Evolutionary conservation across 2,888 invertebrate species (phyloP).

Genomic region (Lamproptera curius): DNA sequence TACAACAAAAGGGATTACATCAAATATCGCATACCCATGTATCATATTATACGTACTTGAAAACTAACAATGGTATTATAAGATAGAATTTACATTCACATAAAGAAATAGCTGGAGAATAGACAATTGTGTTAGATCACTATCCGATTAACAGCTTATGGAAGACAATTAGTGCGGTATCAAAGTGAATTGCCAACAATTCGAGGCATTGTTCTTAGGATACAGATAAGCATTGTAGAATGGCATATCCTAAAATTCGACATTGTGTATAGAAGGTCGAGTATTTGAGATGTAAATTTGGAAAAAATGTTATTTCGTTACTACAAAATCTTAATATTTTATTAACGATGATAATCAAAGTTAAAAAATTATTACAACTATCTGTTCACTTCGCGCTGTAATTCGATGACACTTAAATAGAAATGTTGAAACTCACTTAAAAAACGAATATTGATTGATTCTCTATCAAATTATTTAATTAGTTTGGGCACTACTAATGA

Average conservation of each 20-base stretch:
- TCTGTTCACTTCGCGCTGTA: no score
- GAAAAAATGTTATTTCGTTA: background rate
- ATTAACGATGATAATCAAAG: background rate
- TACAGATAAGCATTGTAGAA: background rate
- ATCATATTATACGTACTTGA: background rate
- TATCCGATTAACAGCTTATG: background rate
- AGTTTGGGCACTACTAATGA: no score
- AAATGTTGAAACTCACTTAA: no score
- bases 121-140: constrained; percentile 6
- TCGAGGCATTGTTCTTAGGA: background rate
- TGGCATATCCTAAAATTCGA: background rate
- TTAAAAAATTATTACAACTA: no score
- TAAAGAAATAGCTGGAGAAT: constrained; percentile 3
- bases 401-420: no score
- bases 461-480: no score
- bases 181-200: background rate
- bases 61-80: constrained; percentile 12
- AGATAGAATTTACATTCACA: constrained; percentile 12
- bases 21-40: no score
- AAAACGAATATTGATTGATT: no score
- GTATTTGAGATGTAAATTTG: background rate
- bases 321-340: background rate
- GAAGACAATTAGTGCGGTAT: background rate
- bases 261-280: background rate
- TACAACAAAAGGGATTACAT: no score